Evolutionary conservation across 2,888 invertebrate species (phyloP).

Genomic region (Corbicula japonica): DNA sequence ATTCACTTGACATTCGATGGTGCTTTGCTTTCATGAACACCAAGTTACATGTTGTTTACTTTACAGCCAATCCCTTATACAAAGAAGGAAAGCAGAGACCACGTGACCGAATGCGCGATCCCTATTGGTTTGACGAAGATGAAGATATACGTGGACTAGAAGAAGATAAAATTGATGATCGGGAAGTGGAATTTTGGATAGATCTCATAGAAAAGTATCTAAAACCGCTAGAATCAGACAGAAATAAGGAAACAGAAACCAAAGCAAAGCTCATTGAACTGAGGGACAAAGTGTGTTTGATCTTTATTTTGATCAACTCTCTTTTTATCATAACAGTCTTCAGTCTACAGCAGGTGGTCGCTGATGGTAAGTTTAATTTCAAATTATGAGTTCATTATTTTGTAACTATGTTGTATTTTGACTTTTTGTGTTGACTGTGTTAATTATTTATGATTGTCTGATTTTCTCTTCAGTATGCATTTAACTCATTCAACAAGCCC

Average conservation of each 20-base stretch:
- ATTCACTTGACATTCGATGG: too few relatives aligned
- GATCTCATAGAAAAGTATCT: conserved; percentile 97
- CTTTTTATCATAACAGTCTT: conserved; percentile 99
- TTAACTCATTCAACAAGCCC: too few relatives aligned
- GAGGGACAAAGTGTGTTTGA: conserved; percentile 91
- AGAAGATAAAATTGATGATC: conserved; percentile 19
- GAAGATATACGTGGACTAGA: conserved; percentile 88
- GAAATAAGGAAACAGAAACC: conserved; percentile 89
- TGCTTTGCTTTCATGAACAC: background rate
- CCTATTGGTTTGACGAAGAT: conserved; percentile 74
- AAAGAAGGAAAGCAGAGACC: conserved; percentile 50
- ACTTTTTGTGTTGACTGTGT: too few relatives aligned
- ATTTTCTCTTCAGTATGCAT: too few relatives aligned
- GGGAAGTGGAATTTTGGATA: conserved; percentile 93
- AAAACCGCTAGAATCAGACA: conserved; percentile 96
- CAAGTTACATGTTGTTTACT: too few relatives aligned
- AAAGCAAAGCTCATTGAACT: conserved; percentile 92
- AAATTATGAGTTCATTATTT: background rate
- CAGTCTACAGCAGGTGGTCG: conserved; percentile 95
- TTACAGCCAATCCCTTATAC: conserved; percentile 70
- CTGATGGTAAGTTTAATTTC: conserved; percentile 33
- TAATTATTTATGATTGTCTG: too few relatives aligned
- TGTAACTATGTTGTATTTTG: too few relatives aligned
- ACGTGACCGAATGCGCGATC: conserved; percentile 65
- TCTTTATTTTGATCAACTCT: conserved; percentile 98